phyloP scores from a whole-genome alignment of 1,140 invertebrate genomes.

The Leptinotarsa lineolata region DNA sequence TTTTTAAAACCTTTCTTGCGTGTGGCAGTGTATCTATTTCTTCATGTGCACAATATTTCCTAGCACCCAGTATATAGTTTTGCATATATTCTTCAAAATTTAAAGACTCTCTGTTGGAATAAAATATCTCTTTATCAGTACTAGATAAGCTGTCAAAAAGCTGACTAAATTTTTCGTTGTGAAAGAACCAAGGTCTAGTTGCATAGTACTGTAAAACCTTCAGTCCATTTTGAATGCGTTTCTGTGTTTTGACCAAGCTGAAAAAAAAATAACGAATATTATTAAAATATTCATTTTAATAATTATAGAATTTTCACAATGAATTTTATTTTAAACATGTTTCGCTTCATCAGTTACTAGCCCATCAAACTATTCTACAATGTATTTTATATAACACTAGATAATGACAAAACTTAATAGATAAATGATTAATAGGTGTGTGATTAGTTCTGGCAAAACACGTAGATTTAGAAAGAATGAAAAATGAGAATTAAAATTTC shows the following conservation, averaged over 20 bases:
- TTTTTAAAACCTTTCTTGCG: conserved; percentile 64
- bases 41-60: conserved; percentile 77
- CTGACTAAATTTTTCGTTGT: conserved; percentile 70
- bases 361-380: too few species aligned
- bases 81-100: conserved; percentile 73
- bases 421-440: too few species aligned
- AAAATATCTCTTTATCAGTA: conserved; percentile 64
- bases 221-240: conserved; percentile 66
- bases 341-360: too few species aligned
- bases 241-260: conserved; percentile 70
- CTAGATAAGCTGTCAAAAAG: conserved; percentile 65
- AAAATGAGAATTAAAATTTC: too few species aligned
- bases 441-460: too few species aligned
- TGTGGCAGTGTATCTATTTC: conserved; percentile 75
- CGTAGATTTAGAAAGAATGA: too few species aligned
- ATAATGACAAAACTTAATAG: too few species aligned
- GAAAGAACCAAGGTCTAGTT: conserved; percentile 81
- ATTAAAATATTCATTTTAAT: too few species aligned
- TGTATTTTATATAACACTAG: too few species aligned
- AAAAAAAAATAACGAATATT: conserved; percentile 28
- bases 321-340: too few species aligned
- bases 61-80: conserved; percentile 72
- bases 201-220: conserved; percentile 84
- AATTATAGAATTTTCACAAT: too few species aligned
- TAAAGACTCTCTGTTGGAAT: conserved; percentile 63